Evolutionary conservation across 1,140 invertebrate species (phyloP), one percentile per base, ranked within the genome.

Genomic region (Atta cephalotes): DNA sequence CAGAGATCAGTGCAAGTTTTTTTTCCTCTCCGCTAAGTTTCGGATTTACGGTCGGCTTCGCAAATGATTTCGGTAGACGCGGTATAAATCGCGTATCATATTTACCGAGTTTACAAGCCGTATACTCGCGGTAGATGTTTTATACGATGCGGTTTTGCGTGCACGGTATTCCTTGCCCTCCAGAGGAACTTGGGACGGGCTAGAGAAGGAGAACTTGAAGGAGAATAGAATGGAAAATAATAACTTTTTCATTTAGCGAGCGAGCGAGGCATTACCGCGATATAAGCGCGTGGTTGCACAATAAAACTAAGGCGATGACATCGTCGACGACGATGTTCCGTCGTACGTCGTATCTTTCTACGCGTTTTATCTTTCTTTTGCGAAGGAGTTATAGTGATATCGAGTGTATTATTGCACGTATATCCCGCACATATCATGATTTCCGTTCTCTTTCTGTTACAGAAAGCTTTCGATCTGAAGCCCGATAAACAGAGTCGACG

Each of bases 231-330:
- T 88, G 90, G 90, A 91, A 91, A 89, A 91, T 90, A 91, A 91
- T 91, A 91, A 91, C 90, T 87, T 91, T 91, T 91, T 91, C 90
- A 91, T 91, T 87, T 91, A 91, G 60, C 88, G 60, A 49, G 60
- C 88, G 60, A 49, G 85, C 85, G 86, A 79, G 85, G 87, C 87
- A 91, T 91, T 91, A 89, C 90, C 88, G 80, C 85, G 81, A 88
- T 86, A 88, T 89, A 65, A 77, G 82, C 58, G 86, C 76, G 77
- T 18, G 80, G 81, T 56, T 85, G 78, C 76, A 78, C 87, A 87
- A 91, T 91, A 89, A 91, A 91, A 89, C 87, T 81, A 71, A 87
- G 81, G 84, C 63, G 65, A 58, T 68, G 72, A 79, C 62, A 81
- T 74, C 53, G 88, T 78, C 79, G 88, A 76, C 66, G 74, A 79